Conservation (phyloP, 2,113 vertebrate genomes). For the Amblyornis subalaris region DNA sequence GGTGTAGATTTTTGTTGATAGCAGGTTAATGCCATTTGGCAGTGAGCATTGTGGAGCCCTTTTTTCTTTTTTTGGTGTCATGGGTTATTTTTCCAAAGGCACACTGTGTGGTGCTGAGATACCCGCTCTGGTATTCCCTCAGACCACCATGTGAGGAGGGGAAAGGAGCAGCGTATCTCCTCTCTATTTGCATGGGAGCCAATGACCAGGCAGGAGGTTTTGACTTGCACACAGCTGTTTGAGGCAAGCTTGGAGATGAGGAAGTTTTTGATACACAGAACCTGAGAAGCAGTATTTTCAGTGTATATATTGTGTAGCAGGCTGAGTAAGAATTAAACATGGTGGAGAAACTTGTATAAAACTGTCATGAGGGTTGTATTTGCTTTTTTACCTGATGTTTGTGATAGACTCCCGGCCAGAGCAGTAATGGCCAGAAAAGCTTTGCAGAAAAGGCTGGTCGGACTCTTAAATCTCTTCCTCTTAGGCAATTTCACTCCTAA, state of each 20-base stretch:
- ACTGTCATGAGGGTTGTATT: background rate
- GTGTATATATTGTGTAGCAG: background rate
- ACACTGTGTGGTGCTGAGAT: background rate
- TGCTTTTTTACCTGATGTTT: background rate
- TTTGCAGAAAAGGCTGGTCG: background rate
- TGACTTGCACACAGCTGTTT: background rate
- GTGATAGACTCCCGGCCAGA: background rate
- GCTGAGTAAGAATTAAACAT: background rate
- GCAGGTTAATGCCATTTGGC: slow-evolving; percentile 2
- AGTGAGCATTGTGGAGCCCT: background rate
- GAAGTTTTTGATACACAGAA: background rate
- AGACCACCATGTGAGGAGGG: background rate
- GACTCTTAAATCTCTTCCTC: background rate
- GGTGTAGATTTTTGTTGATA: background rate
- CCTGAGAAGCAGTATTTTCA: background rate
- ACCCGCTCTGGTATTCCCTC: background rate
- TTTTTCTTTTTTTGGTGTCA: background rate
- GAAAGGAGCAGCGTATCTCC: background rate
- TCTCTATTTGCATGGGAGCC: background rate
- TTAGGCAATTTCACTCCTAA: background rate
- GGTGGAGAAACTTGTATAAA: background rate
- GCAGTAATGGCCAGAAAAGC: background rate
- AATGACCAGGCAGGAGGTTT: background rate
- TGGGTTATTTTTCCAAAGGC: background rate
- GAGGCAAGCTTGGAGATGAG: background rate